Conservation (phyloP, 1,140 invertebrate genomes). For the Nebria ingens region DNA sequence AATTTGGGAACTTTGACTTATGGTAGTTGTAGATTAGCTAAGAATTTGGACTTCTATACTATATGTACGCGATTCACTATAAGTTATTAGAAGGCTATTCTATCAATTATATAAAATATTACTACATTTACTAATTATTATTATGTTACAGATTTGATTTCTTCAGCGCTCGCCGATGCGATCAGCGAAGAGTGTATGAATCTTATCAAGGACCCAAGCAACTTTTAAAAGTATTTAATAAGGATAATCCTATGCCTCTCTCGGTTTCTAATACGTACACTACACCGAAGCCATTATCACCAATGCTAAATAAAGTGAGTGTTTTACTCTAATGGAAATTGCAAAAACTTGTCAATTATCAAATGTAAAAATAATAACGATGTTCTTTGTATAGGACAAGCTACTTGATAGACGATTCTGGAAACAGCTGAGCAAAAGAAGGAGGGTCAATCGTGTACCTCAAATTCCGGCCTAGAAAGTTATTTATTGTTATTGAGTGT, state of each 20-base stretch:
- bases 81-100: no score
- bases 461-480: conserved; percentile 25
- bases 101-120: no score
- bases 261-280: conserved; percentile 26
- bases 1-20: no score
- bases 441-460: conserved; percentile 27
- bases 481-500: not conserved
- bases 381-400: conserved; percentile 36
- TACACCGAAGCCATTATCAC: conserved; percentile 33
- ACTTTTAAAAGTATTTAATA: conserved; percentile 29
- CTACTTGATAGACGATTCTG: conserved; percentile 41
- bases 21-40: no score
- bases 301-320: conserved; percentile 37
- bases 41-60: no score
- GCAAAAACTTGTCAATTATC: no score
- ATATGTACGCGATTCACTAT: no score
- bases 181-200: conserved; percentile 34
- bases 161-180: conserved; percentile 36
- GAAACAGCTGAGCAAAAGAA: conserved; percentile 43
- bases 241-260: conserved; percentile 26
- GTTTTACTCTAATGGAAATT: no score
- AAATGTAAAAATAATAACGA: no score
- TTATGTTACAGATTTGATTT: conserved; percentile 35
- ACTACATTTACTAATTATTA: conserved; percentile 1
- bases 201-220: conserved; percentile 30